A percentile compares a stretch with the other conserved stretches of the same genome.
Conservation (phyloP, 1,140 invertebrate genomes). For the Calliopsis andreniformis region DNA sequence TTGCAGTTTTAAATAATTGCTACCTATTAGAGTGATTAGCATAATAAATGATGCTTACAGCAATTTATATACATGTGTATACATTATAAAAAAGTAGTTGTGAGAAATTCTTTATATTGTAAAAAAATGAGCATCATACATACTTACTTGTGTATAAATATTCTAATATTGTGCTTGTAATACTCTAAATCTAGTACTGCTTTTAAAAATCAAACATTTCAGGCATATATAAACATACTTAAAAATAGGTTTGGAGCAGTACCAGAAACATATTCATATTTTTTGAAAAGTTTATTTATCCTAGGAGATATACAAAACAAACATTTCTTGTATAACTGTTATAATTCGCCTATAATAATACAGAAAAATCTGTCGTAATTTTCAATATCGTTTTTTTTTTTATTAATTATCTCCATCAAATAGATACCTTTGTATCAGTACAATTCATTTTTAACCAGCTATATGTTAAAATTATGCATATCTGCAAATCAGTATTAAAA, state of each 20-base stretch:
- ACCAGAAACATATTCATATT: constrained; percentile 62
- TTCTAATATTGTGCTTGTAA: constrained; percentile 18
- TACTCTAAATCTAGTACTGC: constrained; percentile 43
- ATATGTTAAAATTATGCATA: constrained; percentile 81
- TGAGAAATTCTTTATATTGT: constrained; percentile 30
- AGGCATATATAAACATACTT: constrained; percentile 32
- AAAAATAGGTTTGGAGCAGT: constrained; percentile 43
- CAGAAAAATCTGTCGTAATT: constrained; percentile 78
- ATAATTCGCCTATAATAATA: constrained; percentile 80
- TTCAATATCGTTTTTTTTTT: constrained; percentile 63
- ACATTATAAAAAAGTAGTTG: constrained; percentile 18
- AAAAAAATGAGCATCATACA: constrained; percentile 36
- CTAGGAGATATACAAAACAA: constrained; percentile 82
- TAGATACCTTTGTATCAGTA: constrained; percentile 75
- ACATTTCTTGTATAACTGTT: constrained; percentile 78
- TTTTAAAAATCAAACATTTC: constrained; percentile 20
- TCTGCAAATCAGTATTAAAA: constrained; percentile 82
- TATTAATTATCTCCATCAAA: constrained; percentile 73
- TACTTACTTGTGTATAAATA: constrained; percentile 49
- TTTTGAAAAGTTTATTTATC: constrained; percentile 81
- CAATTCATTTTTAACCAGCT: constrained; percentile 78
- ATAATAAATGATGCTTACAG: constrained; percentile 15
- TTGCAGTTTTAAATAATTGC: not conserved
- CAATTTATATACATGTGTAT: not conserved
- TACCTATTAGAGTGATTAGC: constrained; percentile 17